Evolutionary conservation across 2,888 invertebrate species (phyloP).

Genomic region (Trissolcus japonicus): DNA sequence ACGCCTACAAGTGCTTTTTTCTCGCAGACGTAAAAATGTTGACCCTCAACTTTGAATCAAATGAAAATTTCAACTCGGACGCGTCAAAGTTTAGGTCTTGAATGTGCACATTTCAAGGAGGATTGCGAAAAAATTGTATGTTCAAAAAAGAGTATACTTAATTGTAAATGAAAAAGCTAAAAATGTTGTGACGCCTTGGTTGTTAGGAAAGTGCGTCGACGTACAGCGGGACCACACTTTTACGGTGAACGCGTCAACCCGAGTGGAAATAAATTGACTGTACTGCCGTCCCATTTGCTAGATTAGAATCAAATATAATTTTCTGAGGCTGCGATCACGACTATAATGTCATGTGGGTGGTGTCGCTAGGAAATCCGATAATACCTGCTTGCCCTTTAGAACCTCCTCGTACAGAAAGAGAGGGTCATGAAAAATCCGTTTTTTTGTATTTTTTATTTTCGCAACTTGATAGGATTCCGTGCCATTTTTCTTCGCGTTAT

Average conservation of each 20-base stretch:
- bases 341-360: constrained; percentile 58
- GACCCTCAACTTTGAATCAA: constrained; percentile 23
- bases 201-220: background rate
- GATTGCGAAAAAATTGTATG: background rate
- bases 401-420: constrained; percentile 31
- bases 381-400: constrained; percentile 57
- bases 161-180: constrained; percentile 1
- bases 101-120: too few relatives aligned
- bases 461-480: constrained; percentile 49
- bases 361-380: constrained; percentile 60
- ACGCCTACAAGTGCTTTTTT: constrained; percentile 65
- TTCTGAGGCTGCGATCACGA: constrained; percentile 62
- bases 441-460: constrained; percentile 37
- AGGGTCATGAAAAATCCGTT: constrained; percentile 46
- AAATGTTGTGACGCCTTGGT: constrained; percentile 10
- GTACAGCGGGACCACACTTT: constrained; percentile 59
- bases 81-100: background rate
- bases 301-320: constrained; percentile 75
- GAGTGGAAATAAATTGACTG: constrained; percentile 73
- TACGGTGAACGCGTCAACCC: constrained; percentile 62
- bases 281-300: constrained; percentile 70
- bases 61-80: background rate
- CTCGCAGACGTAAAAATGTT: constrained; percentile 31
- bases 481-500: constrained; percentile 52
- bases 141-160: background rate